phyloP scores from a whole-genome alignment of 2,113 vertebrate genomes.

The Aphelocoma coerulescens region DNA sequence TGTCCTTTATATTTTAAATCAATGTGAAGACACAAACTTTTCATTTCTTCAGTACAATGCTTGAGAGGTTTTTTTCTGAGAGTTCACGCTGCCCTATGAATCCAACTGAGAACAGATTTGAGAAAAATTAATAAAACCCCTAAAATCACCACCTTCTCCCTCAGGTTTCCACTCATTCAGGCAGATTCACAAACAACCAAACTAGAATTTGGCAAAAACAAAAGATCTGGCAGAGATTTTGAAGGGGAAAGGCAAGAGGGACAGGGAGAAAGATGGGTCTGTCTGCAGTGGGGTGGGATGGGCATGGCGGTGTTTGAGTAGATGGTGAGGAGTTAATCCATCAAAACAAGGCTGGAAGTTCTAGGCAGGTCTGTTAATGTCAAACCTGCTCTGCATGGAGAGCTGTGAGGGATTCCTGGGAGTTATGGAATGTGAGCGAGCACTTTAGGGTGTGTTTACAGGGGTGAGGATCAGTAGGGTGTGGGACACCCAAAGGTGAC shows the following conservation, averaged over 20 bases:
- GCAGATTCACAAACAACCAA: not conserved
- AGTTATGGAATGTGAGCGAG: not conserved
- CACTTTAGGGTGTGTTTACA: not conserved
- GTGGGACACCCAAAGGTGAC: not conserved
- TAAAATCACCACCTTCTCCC: not conserved
- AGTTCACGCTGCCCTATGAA: not conserved
- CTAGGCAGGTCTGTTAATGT: not conserved
- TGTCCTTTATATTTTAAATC: not conserved
- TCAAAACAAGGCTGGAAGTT: not conserved
- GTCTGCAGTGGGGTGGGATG: not conserved
- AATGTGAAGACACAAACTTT: not conserved
- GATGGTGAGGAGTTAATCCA: not conserved
- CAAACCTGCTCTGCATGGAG: not conserved
- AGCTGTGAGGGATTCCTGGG: rapidly evolving
- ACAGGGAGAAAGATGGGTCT: not conserved
- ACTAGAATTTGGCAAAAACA: not conserved
- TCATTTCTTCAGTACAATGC: not conserved
- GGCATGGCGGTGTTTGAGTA: rapidly evolving
- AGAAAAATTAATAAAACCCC: not conserved
- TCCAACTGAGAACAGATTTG: not conserved
- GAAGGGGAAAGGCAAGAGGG: not conserved
- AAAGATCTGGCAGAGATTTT: not conserved
- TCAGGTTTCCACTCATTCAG: not conserved
- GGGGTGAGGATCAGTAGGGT: not conserved
- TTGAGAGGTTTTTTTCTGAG: not conserved